A percentile compares a stretch with the other conserved stretches of the same genome.
Conservation (phyloP, 2,113 vertebrate genomes). For the Lepus americanus region DNA sequence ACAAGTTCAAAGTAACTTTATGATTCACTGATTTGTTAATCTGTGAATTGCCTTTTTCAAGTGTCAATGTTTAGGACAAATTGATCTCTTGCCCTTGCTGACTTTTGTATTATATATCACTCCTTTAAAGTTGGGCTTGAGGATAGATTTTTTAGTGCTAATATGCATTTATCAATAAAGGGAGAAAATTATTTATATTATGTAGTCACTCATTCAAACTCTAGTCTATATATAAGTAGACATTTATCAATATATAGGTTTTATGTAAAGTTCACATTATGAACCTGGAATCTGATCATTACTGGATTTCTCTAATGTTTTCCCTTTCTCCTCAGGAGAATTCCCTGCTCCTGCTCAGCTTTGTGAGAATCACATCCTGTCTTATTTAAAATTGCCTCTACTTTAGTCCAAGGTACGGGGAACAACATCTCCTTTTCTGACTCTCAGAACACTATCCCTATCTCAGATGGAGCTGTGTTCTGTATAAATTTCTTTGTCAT, state of each 20-base stretch:
- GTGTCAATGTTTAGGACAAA: neutral
- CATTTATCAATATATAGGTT: neutral
- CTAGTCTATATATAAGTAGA: neutral
- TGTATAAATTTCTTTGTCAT: neutral
- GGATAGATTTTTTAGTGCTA: neutral
- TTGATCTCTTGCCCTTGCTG: neutral
- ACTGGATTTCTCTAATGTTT: neutral
- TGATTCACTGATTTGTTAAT: neutral
- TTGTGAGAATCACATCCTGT: neutral
- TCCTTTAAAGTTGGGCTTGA: neutral
- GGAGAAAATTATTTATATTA: neutral
- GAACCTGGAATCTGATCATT: neutral
- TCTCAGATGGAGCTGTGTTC: neutral
- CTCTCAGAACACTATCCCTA: neutral
- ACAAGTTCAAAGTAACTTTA: neutral
- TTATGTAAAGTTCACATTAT: neutral
- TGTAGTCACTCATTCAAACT: neutral
- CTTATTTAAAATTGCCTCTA: neutral
- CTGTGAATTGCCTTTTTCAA: neutral
- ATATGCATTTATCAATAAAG: neutral
- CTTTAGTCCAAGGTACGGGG: neutral
- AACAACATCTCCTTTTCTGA: neutral
- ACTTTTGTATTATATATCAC: neutral
- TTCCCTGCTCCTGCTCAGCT: neutral
- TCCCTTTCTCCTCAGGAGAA: neutral